phyloP scores from a whole-genome alignment of 2,797 vertebrate species.

The Bradypodion ventrale region DNA sequence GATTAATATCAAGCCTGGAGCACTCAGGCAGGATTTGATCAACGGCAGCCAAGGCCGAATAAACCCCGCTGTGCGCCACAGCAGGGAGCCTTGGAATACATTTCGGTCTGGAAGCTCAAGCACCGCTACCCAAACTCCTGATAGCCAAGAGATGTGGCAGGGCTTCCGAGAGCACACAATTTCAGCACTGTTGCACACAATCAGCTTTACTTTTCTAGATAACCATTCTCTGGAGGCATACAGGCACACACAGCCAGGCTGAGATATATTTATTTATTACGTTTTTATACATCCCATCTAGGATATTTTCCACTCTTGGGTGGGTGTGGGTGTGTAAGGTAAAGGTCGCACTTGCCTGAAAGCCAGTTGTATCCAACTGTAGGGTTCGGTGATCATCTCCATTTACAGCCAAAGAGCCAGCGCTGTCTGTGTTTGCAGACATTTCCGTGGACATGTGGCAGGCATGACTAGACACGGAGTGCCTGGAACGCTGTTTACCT shows the following conservation, averaged over 20 bases:
- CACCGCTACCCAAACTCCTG: background rate
- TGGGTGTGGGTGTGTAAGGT: too few relatives aligned
- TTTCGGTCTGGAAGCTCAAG: background rate
- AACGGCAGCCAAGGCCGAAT: background rate
- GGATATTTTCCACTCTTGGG: too few relatives aligned
- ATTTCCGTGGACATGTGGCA: too few relatives aligned
- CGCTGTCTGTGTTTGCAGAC: too few relatives aligned
- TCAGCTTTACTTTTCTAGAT: background rate
- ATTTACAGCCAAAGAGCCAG: too few relatives aligned
- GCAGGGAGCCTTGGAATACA: conserved; percentile 5
- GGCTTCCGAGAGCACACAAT: background rate
- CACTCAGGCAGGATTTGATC: conserved; percentile 36
- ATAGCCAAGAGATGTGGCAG: background rate
- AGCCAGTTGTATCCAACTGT: too few relatives aligned
- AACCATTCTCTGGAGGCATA: background rate
- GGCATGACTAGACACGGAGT: too few relatives aligned
- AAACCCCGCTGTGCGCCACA: conserved; percentile 10
- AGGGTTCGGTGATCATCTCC: too few relatives aligned
- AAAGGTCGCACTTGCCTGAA: too few relatives aligned
- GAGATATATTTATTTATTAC: background rate
- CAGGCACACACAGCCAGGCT: background rate
- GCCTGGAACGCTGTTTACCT: too few relatives aligned
- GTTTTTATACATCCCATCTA: too few relatives aligned
- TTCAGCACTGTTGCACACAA: background rate
- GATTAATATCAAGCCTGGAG: conserved; percentile 31